These are phyloP conservation scores for Mayetiola destructor DNA, from an alignment of 2,888 invertebrate genomes.

Conservation along the genomic window DNA sequence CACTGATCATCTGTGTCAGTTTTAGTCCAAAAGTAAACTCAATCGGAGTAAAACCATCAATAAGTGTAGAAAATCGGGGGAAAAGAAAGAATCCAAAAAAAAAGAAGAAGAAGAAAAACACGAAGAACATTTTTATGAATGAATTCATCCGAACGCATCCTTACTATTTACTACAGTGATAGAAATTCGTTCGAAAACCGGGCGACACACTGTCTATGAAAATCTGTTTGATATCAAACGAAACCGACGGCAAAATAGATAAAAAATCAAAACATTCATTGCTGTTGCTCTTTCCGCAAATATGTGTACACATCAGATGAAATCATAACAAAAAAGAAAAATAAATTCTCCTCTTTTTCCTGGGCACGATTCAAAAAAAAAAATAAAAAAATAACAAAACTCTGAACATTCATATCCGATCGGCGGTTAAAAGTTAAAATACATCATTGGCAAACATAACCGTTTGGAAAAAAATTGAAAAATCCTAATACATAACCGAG, in stretches of 20 bases:
- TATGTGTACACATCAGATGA: not conserved
- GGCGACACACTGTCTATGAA: conserved; percentile 1
- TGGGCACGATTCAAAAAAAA: conserved; percentile 1
- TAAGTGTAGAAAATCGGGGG: not conserved
- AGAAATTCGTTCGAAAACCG: no score
- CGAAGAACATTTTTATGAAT: no score
- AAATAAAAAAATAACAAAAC: not conserved
- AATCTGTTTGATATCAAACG: conserved; percentile 9
- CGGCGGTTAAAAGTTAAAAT: not conserved
- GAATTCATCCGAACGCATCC: no score
- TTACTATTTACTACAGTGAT: no score
- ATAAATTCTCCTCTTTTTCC: no score
- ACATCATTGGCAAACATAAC: not conserved
- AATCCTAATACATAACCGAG: not conserved
- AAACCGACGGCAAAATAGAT: not conserved
- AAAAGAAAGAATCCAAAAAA: not conserved
- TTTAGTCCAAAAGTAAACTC: not conserved
- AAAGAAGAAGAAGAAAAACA: no score
- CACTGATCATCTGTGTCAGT: no score
- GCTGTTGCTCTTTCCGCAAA: not conserved
- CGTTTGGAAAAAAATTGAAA: not conserved
- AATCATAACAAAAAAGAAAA: no score
- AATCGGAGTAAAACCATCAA: not conserved
- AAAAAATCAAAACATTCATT: no score
- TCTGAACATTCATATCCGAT: no score